Conservation (phyloP, 92 coral and sea anemone genomes). For the Porites cylindrica region DNA sequence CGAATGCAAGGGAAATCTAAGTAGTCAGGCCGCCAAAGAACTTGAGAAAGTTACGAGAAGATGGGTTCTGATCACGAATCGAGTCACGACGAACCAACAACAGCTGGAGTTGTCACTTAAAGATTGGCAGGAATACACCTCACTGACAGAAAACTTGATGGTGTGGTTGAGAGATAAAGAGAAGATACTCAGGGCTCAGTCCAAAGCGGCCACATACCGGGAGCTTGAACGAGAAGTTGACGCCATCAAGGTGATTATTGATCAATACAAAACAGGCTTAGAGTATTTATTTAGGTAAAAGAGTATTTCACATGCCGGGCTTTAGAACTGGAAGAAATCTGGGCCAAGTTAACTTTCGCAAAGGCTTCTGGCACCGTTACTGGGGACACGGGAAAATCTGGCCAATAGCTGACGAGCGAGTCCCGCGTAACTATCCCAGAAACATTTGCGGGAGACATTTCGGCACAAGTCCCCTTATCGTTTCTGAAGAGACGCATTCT, state of each 20-base stretch:
- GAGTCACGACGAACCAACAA: slow-evolving; percentile 89
- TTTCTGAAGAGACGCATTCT: too few species aligned
- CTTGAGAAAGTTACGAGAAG: slow-evolving; percentile 73
- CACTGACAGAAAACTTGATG: slow-evolving; percentile 95
- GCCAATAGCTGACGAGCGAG: too few species aligned
- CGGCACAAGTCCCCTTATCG: too few species aligned
- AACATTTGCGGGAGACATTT: too few species aligned
- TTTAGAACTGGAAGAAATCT: too few species aligned
- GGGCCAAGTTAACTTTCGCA: too few species aligned
- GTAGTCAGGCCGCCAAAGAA: slow-evolving; percentile 71
- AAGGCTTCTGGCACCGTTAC: too few species aligned
- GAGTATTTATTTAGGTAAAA: too few species aligned
- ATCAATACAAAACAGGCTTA: too few species aligned
- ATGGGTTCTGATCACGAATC: slow-evolving; percentile 85
- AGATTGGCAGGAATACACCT: slow-evolving; percentile 98
- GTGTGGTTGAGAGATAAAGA: slow-evolving; percentile 96
- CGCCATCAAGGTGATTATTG: slow-evolving; percentile 71
- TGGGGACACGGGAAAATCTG: too few species aligned
- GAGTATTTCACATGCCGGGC: too few species aligned
- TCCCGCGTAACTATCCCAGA: too few species aligned
- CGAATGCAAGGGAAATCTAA: slow-evolving; percentile 71
- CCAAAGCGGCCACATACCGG: slow-evolving; percentile 66
- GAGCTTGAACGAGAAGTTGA: slow-evolving; percentile 90
- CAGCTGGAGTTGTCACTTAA: slow-evolving; percentile 88
- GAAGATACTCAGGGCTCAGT: slow-evolving; percentile 71